phyloP scores from a whole-genome alignment of 2,797 vertebrate genomes.

The Micropoecilia bifurca region DNA sequence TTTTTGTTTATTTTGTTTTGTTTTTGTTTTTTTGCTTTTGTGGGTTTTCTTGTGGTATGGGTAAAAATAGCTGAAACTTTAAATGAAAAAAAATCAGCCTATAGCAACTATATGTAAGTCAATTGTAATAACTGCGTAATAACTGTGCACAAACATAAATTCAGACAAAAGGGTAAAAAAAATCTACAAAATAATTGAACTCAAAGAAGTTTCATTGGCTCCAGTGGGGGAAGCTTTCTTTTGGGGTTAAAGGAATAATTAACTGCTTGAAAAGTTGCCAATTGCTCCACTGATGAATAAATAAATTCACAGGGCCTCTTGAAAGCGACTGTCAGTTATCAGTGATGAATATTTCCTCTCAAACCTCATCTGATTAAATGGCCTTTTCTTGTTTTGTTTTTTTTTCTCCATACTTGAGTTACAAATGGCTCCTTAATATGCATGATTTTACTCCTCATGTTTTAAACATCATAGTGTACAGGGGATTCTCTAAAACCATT shows the following conservation, averaged over 20 bases:
- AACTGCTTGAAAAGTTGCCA: conserved; percentile 84
- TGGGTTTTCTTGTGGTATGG: neutral
- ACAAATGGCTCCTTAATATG: conserved; percentile 88
- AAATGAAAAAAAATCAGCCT: neutral
- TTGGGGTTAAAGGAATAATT: conserved; percentile 60
- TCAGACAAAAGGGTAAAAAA: neutral
- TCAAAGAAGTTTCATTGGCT: conserved; percentile 27
- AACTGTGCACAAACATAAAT: neutral
- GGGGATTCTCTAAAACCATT: conserved; percentile 79
- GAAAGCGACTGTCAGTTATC: conserved; percentile 83
- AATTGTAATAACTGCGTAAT: neutral
- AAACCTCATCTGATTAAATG: conserved; percentile 91
- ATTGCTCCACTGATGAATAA: conserved; percentile 87
- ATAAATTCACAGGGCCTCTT: conserved; percentile 84
- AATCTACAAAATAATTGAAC: conserved; percentile 2
- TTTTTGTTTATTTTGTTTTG: too few species aligned
- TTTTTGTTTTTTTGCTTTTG: too few species aligned
- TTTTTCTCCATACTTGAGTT: conserved; percentile 84
- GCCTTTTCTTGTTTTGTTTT: conserved; percentile 89
- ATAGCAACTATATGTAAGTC: neutral
- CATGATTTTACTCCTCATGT: conserved; percentile 84
- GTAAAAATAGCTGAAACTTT: neutral
- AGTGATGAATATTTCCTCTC: conserved; percentile 91
- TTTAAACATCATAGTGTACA: conserved; percentile 80
- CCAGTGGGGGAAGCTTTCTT: conserved; percentile 18